Percentiles rank a stretch among this genome's conserved stretches.
These are phyloP conservation scores for Dinothrombium tinctorium DNA, from an alignment of 1,140 invertebrate species.

Conservation along the genomic window DNA sequence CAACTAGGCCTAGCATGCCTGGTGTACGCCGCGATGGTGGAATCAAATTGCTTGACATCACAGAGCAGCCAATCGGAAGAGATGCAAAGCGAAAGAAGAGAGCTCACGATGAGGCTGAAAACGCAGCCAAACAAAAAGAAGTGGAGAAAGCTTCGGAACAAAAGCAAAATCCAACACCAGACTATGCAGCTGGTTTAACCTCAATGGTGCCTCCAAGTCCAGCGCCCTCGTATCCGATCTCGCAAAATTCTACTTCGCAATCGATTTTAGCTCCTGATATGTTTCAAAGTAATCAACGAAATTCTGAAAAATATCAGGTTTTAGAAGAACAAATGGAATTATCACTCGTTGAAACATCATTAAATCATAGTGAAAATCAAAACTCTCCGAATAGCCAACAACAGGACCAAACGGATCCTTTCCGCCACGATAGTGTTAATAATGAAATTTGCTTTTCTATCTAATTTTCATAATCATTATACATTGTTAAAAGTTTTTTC, in stretches of 20 bases:
- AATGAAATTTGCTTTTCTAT: no score
- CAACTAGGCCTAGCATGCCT: neutral
- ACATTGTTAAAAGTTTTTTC: no score
- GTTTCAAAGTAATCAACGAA: neutral
- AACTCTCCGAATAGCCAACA: no score
- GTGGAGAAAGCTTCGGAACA: constrained; percentile 19
- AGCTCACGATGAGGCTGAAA: constrained; percentile 47
- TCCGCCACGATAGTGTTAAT: no score
- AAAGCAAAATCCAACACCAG: constrained; percentile 29
- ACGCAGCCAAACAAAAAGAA: constrained; percentile 32
- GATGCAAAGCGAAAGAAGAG: constrained; percentile 36
- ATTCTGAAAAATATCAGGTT: neutral
- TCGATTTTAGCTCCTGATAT: neutral
- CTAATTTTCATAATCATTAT: no score
- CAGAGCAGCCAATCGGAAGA: constrained; percentile 53
- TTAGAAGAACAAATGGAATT: no score
- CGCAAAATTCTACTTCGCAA: neutral
- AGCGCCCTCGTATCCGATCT: constrained; percentile 1
- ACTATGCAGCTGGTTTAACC: constrained; percentile 48
- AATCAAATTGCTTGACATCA: constrained; percentile 54
- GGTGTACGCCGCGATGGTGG: constrained; percentile 47
- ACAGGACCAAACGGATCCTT: no score
- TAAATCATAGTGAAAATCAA: no score
- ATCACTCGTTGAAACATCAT: no score
- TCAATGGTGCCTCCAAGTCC: constrained; percentile 11